Evolutionary conservation across 2,797 vertebrate genomes (phyloP).

Genomic region (Lerista edwardsae): DNA sequence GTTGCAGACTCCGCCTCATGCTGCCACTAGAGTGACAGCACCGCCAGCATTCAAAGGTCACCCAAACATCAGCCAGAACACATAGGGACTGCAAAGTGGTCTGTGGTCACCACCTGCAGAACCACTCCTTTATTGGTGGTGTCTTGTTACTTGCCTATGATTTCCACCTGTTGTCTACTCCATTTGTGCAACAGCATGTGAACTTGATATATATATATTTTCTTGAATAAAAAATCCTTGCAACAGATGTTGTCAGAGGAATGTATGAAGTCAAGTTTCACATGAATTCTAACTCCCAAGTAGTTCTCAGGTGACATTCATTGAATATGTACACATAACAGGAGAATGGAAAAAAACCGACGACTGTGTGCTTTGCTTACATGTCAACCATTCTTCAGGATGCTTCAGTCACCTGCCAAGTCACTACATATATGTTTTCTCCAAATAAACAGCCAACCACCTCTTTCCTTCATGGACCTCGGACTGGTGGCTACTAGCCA

Average conservation of each 20-base stretch:
- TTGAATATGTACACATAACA: slow-evolving; percentile 9
- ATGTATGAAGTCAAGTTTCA: slow-evolving; percentile 32
- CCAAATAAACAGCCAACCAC: slow-evolving; percentile 41
- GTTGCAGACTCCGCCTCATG: too few relatives aligned
- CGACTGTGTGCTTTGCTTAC: slow-evolving; percentile 34
- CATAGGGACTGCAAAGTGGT: too few relatives aligned
- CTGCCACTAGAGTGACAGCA: too few relatives aligned
- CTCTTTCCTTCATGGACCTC: slow-evolving; percentile 7
- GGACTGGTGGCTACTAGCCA: slow-evolving; percentile 30
- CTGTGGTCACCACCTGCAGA: too few relatives aligned
- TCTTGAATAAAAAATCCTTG: too few relatives aligned
- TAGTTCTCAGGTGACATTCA: slow-evolving; percentile 12
- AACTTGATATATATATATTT: too few relatives aligned
- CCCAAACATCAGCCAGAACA: too few relatives aligned
- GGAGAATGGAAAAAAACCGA: slow-evolving; percentile 34
- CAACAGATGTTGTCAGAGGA: background rate
- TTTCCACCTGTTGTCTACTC: too few relatives aligned
- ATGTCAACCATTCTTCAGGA: slow-evolving; percentile 10
- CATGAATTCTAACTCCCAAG: background rate
- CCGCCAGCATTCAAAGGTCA: too few relatives aligned
- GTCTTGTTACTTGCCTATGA: too few relatives aligned
- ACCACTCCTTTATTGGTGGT: too few relatives aligned
- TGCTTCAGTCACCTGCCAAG: slow-evolving; percentile 51
- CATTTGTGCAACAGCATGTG: too few relatives aligned
- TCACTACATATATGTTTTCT: slow-evolving; percentile 43